Percentiles rank a stretch among this genome's conserved stretches.
These are phyloP conservation scores for Sebastes ruberrimus DNA, from an alignment of 2,797 vertebrate species.

Conservation along the genomic window DNA sequence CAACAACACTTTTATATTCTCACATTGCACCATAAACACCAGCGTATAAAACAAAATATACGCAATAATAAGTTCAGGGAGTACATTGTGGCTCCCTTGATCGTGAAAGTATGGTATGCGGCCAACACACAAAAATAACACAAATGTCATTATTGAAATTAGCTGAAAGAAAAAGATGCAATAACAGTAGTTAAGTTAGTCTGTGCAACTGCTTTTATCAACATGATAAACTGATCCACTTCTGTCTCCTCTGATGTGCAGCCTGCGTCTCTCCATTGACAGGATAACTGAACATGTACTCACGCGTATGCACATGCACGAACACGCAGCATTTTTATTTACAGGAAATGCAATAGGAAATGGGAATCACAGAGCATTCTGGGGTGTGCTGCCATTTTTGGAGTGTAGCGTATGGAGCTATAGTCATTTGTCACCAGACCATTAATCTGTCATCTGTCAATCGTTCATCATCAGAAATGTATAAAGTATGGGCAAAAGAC, in stretches of 20 bases:
- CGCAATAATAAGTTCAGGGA: background rate
- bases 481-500: background rate
- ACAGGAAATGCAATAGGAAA: constrained; percentile 21
- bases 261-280: constrained; percentile 23
- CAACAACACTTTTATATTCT: background rate
- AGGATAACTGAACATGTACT: constrained; percentile 25
- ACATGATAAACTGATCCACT: constrained; percentile 75
- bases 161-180: constrained; percentile 18
- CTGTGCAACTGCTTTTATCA: constrained; percentile 69
- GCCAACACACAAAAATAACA: constrained; percentile 15
- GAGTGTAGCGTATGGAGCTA: background rate
- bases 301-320: background rate
- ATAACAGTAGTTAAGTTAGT: constrained; percentile 11
- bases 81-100: background rate
- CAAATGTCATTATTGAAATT: constrained; percentile 27
- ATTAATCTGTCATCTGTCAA: background rate
- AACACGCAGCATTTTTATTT: constrained; percentile 28
- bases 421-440: background rate
- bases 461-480: background rate
- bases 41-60: background rate
- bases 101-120: background rate
- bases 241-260: constrained; percentile 35
- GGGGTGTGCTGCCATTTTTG: background rate
- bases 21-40: background rate
- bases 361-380: background rate